Percentiles rank a stretch among this genome's conserved stretches.
Evolutionary conservation across 2,797 vertebrate genomes (phyloP).

Genomic region (Merluccius polli): DNA sequence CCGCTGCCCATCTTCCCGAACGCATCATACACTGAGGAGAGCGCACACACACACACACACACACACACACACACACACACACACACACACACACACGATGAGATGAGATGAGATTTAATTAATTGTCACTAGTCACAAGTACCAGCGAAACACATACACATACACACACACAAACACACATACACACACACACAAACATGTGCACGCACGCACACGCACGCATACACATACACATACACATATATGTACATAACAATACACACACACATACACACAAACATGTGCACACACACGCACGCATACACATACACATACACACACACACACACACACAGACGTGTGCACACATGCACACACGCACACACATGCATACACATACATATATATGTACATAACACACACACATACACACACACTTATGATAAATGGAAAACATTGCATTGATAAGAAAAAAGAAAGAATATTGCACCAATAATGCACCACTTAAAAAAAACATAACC

Average conservation of each 20-base stretch:
- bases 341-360: too few species aligned
- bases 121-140: too few species aligned
- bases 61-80: conserved; percentile 11
- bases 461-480: too few species aligned
- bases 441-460: too few species aligned
- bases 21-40: conserved; percentile 79
- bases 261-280: neutral
- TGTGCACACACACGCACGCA: neutral
- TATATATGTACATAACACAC: too few species aligned
- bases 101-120: too few species aligned
- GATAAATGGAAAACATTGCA: neutral
- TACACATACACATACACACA: too few species aligned
- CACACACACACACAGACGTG: neutral
- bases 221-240: neutral
- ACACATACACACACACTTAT: neutral
- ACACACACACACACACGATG: conserved; percentile 8
- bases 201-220: neutral
- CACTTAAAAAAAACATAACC: too few species aligned
- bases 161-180: too few species aligned
- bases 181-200: neutral
- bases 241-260: neutral
- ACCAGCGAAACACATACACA: too few species aligned
- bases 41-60: conserved; percentile 8
- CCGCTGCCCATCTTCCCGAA: conserved; percentile 81
- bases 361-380: too few species aligned